Evolutionary conservation across 2,888 invertebrate genomes (phyloP).

Genomic region (Pachymerium ferrugineum): DNA sequence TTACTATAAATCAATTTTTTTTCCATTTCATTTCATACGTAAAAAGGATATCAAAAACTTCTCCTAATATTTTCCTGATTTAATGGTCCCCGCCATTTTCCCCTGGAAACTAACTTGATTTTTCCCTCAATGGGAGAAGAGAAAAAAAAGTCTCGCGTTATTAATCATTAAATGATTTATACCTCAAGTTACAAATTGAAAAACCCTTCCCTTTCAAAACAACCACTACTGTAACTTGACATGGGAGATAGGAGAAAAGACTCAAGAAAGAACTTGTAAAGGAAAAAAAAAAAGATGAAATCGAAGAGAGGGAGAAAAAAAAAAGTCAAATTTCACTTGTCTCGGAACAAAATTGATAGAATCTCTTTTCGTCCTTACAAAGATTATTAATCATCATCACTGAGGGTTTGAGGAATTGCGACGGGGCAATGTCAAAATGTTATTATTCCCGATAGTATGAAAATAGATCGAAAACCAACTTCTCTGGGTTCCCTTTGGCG

Average conservation of each 20-base stretch:
- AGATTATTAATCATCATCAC: constrained; percentile 19
- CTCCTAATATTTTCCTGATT: constrained; percentile 15
- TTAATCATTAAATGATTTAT: constrained; percentile 18
- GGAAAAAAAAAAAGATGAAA: not conserved
- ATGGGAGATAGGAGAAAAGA: not conserved
- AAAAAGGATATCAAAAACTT: constrained; percentile 7
- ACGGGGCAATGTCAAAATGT: constrained; percentile 18
- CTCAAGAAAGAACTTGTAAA: too few relatives aligned
- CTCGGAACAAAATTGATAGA: constrained; percentile 15
- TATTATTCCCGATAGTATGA: constrained; percentile 21
- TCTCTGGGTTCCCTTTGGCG: constrained; percentile 15
- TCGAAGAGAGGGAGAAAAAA: not conserved
- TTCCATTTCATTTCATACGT: not conserved
- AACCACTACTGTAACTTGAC: not conserved
- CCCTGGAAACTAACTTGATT: constrained; percentile 9
- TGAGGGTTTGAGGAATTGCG: constrained; percentile 3
- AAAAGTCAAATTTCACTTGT: constrained; percentile 17
- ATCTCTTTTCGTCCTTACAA: constrained; percentile 16
- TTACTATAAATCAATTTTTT: constrained; percentile 21
- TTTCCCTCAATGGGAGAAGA: not conserved
- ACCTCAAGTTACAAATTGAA: not conserved
- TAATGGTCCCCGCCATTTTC: constrained; percentile 2
- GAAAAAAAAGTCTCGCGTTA: constrained; percentile 14
- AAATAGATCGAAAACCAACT: constrained; percentile 21
- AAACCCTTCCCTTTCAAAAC: not conserved